phyloP scores from a whole-genome alignment of 2,113 vertebrate genomes.

The Odocoileus virginianus region DNA sequence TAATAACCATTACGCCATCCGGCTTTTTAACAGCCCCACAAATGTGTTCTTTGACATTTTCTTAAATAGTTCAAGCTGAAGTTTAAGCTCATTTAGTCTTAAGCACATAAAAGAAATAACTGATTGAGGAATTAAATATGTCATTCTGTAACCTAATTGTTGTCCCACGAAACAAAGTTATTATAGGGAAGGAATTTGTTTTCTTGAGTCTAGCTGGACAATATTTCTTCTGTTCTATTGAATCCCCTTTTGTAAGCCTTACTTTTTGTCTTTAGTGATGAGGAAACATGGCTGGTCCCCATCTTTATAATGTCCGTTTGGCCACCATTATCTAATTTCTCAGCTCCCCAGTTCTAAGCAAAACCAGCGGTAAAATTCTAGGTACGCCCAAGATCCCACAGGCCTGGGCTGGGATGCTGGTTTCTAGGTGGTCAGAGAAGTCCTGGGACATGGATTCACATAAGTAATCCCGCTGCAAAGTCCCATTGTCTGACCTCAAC shows the following conservation, averaged over 20 bases:
- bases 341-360: neutral
- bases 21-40: neutral
- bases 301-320: neutral
- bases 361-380: neutral
- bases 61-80: constrained; percentile 5
- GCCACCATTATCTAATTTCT: neutral
- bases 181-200: neutral
- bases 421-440: neutral
- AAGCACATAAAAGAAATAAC: constrained; percentile 19
- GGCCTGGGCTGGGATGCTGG: neutral
- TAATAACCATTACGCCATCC: neutral
- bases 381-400: neutral
- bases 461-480: neutral
- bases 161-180: constrained; percentile 3
- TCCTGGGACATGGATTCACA: neutral
- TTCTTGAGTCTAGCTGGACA: neutral
- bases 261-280: neutral
- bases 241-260: neutral
- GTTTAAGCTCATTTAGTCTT: constrained; percentile 45
- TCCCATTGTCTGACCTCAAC: neutral
- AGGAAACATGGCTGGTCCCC: neutral
- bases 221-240: neutral
- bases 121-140: constrained; percentile 20
- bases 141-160: constrained; percentile 50
- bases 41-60: constrained; percentile 54